Evolutionary conservation across 2,797 vertebrate species (phyloP), one percentile per base, ranked within the genome.

Genomic region (Falco columbarius): DNA sequence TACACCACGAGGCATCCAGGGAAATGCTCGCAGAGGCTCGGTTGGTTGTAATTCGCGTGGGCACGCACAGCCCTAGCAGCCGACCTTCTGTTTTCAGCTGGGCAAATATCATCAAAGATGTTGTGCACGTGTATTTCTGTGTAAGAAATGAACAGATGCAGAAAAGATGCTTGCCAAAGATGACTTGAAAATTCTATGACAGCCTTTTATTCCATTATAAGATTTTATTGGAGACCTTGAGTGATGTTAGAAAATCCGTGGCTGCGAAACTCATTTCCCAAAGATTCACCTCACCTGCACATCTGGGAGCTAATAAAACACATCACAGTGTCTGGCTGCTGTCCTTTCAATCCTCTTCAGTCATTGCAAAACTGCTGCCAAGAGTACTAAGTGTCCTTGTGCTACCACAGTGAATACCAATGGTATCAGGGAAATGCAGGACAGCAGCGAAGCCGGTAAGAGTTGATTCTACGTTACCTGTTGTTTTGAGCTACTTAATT

Each of bases 221-320:
- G 89, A 81, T 90, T 94, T 68, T 72, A 67, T 56, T 38, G 66
- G 75, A 96, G 87, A 93, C 95, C 76, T 95, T 84, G 89, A 96
- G 42, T 29, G 54, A 81, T 66, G 70, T 40, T 90, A 91, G 80
- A 88, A 72, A 90, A 86, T 71, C 73, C 1, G 0, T 30, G 84
- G 81, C 81, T 71, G 89, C 16, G 7, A 67, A 92, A 91, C 61
- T 93, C 47, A 81, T 93, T 96, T 95, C 82, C 95, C 56, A 5
- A 91, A 91, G 87, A 93, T 66, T 93, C 96, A 90, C 93, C 93
- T 96, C 95, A 95, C 96, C 96, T 95, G 91, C 95, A 96, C 96
- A 97, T 95, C 95, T 97, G 96, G 96, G 94, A 97, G 90, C 93
- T 95, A 88, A 96, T 97, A 95, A 96, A 97, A 81, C 94, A 84